Percentiles rank a stretch among this genome's conserved stretches.
These are phyloP conservation scores for Carlito syrichta DNA, from an alignment of 2,113 vertebrate species.

Conservation along the genomic window DNA sequence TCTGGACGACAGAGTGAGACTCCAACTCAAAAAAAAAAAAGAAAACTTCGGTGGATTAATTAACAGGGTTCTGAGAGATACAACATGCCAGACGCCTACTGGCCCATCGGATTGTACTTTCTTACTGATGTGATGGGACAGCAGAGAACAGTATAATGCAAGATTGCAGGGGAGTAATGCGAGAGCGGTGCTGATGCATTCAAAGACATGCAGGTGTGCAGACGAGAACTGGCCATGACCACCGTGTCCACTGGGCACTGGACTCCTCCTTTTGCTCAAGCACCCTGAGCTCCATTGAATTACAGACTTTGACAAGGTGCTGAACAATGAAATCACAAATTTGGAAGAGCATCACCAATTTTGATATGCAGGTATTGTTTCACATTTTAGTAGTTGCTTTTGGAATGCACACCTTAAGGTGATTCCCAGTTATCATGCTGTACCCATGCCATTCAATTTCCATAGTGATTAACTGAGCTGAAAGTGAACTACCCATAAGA, in stretches of 20 bases:
- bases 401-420: neutral
- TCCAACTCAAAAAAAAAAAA: no score
- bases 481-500: neutral
- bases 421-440: neutral
- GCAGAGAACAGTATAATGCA: neutral
- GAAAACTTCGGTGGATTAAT: slow-evolving; percentile 56
- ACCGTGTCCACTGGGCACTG: neutral
- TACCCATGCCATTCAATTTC: neutral
- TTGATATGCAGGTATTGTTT: neutral
- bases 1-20: no score
- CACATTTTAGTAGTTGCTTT: neutral
- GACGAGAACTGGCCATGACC: neutral
- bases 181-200: neutral
- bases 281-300: neutral
- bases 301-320: neutral
- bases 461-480: neutral
- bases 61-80: slow-evolving; percentile 40
- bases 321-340: neutral
- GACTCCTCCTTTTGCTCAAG: neutral
- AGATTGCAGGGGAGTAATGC: neutral
- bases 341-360: neutral
- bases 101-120: slow-evolving; percentile 4
- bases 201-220: neutral
- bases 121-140: neutral
- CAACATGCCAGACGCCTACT: slow-evolving; percentile 26